These are phyloP conservation scores for Labrus mixtus DNA, from an alignment of 2,113 vertebrate species.

Conservation along the genomic window DNA sequence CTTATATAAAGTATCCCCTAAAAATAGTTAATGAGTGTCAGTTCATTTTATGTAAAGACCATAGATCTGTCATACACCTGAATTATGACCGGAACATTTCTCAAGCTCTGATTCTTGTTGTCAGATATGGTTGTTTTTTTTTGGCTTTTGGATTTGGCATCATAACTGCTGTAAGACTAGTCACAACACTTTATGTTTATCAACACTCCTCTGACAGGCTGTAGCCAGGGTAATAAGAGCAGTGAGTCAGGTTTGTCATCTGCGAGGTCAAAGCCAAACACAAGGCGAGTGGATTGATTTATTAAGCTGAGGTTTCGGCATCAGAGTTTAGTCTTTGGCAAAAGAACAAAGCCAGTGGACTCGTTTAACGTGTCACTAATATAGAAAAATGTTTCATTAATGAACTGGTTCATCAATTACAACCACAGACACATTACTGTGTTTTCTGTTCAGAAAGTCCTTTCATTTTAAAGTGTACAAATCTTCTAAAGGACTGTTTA, in stretches of 20 bases:
- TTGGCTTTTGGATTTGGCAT: slow-evolving; percentile 41
- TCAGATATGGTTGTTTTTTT: slow-evolving; percentile 27
- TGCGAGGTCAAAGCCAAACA: slow-evolving; percentile 30
- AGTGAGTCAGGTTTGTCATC: slow-evolving; percentile 7
- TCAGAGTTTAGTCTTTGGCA: slow-evolving; percentile 5
- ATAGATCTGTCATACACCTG: too few relatives aligned
- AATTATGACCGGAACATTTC: slow-evolving; percentile 33
- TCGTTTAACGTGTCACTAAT: not conserved
- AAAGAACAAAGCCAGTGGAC: not conserved
- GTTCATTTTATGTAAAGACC: too few relatives aligned
- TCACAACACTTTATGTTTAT: slow-evolving; percentile 29
- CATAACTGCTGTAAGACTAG: slow-evolving; percentile 14
- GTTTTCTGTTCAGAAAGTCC: not conserved
- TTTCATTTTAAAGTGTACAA: not conserved
- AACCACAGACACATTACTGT: not conserved
- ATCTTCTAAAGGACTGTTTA: too few relatives aligned
- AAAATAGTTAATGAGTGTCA: too few relatives aligned
- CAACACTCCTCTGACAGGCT: slow-evolving; percentile 30
- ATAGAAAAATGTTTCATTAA: not conserved
- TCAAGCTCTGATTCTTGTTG: slow-evolving; percentile 6
- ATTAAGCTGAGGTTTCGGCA: slow-evolving; percentile 36
- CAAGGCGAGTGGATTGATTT: slow-evolving; percentile 1
- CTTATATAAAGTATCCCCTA: too few relatives aligned
- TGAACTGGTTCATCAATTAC: not conserved
- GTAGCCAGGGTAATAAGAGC: slow-evolving; percentile 45